Conservation (phyloP, 2,113 vertebrate species). For the Brienomyrus brachyistius region DNA sequence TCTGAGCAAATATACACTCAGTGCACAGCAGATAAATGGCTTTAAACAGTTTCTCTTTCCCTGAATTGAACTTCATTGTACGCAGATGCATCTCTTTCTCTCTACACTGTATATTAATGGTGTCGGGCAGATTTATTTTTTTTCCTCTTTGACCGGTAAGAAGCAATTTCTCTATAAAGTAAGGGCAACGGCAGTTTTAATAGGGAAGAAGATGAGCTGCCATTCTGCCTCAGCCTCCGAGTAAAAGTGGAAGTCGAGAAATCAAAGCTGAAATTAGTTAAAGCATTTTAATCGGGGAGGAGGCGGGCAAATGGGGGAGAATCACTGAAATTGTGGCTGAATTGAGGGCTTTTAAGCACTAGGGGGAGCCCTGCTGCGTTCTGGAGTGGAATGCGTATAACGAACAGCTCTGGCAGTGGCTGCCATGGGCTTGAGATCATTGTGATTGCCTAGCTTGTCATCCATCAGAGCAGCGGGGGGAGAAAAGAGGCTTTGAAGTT, state of each 20-base stretch:
- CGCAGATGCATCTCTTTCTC: not conserved
- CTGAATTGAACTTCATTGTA: not conserved
- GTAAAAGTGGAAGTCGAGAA: not conserved
- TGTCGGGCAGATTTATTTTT: not conserved
- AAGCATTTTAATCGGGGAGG: not conserved
- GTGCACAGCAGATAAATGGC: not conserved
- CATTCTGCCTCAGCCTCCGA: not conserved
- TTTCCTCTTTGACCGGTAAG: not conserved
- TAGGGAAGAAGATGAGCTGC: not conserved
- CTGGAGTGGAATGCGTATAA: not conserved
- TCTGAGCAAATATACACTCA: not conserved
- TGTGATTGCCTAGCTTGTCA: not conserved
- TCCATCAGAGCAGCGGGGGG: not conserved
- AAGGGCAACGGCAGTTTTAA: not conserved
- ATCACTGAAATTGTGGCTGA: not conserved
- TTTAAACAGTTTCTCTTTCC: not conserved
- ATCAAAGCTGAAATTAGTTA: slow-evolving; percentile 5
- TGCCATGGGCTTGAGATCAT: slow-evolving; percentile 1
- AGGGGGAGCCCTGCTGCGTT: not conserved
- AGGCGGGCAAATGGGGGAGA: not conserved
- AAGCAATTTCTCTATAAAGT: not conserved
- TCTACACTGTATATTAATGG: not conserved
- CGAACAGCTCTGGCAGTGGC: not conserved
- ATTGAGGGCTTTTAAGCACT: not conserved
- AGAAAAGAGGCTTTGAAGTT: not conserved